Evolutionary conservation across 2,888 invertebrate genomes (phyloP), one percentile per base, ranked within the genome.

Genomic region (Trichogramma evanescens): DNA sequence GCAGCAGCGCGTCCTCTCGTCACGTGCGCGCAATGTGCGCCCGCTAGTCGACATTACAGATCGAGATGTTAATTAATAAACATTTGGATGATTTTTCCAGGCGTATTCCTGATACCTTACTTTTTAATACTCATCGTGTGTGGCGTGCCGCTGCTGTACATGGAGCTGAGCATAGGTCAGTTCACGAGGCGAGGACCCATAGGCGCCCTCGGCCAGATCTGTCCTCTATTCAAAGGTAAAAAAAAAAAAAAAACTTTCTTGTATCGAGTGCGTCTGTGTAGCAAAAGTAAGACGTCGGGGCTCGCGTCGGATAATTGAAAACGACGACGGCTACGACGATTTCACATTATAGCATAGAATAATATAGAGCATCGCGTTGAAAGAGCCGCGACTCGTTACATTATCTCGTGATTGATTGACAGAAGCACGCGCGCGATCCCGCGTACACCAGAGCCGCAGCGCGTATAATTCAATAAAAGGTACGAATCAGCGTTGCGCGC

Each of bases 81-180:
- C 82, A 66, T 48, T 56, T 54, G 8, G 6, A 49, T 50, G 26
- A 26, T 48, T 10, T 6, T 72, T 84, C 60, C 85, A 94, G 95
- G 95, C 74, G 94, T 94, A 63, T 96, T 95, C 81, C 86, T 95
- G 76, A 89, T 95, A 79, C 95, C 95, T 68, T 96, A 95, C 81
- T 91, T 94, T 80, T 86, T 94, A 79, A 91, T 93, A 80, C 85
- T 95, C 80, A 77, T 94, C 71, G 83, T 94, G 69, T 94, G 95
- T 77, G 94, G 95, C 63, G 87, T 95, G 68, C 95, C 95, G 13
- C 84, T 95, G 82, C 84, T 96, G 63, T 94, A 93, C 77, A 94
- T 95, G 94, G 95, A 96, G 80, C 80, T 95, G 69, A 89, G 93
- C 49, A 84, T 95, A 66, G 95, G 95, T 44, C 95, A 96, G 78